Evolutionary conservation across 2,888 invertebrate species (phyloP).

Genomic region (Agrochola lychnidis): DNA sequence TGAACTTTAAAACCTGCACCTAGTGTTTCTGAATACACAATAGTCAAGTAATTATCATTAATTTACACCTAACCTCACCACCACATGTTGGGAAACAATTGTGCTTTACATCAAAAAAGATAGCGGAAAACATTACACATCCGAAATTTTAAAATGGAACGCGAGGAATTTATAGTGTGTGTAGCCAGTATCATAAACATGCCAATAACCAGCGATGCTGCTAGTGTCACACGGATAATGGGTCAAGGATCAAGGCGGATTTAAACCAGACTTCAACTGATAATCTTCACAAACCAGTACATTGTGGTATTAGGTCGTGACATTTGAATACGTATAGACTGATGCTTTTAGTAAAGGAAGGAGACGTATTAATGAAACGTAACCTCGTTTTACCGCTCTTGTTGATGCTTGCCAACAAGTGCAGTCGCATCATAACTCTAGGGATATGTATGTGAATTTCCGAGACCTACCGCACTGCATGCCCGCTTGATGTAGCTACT

Average conservation of each 20-base stretch:
- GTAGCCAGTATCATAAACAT: conserved; percentile 71
- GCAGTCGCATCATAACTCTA: conserved; percentile 38
- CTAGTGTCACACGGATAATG: conserved; percentile 67
- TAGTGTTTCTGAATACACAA: conserved; percentile 30
- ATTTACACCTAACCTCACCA: conserved; percentile 33
- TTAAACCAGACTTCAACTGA: conserved; percentile 62
- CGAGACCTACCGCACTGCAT: conserved; percentile 49
- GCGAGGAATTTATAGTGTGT: conserved; percentile 62
- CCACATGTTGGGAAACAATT: conserved; percentile 34
- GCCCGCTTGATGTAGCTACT: conserved; percentile 13
- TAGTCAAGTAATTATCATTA: conserved; percentile 34
- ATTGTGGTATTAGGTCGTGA: conserved; percentile 32
- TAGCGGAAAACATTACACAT: conserved; percentile 53
- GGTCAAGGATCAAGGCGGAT: conserved; percentile 76
- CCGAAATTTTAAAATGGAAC: conserved; percentile 59
- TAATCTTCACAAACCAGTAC: conserved; percentile 54
- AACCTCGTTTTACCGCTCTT: conserved; percentile 33
- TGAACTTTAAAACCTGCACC: conserved; percentile 33
- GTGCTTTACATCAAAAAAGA: conserved; percentile 38
- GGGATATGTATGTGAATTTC: conserved; percentile 18
- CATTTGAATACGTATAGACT: conserved; percentile 38
- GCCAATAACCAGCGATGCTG: conserved; percentile 71
- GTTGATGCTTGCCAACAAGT: conserved; percentile 40
- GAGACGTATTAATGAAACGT: conserved; percentile 32
- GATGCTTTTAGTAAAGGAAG: conserved; percentile 22